Base-by-base conservation (phyloP, 2,888 invertebrate genomes). In the Luperina nickerlii region DNA sequence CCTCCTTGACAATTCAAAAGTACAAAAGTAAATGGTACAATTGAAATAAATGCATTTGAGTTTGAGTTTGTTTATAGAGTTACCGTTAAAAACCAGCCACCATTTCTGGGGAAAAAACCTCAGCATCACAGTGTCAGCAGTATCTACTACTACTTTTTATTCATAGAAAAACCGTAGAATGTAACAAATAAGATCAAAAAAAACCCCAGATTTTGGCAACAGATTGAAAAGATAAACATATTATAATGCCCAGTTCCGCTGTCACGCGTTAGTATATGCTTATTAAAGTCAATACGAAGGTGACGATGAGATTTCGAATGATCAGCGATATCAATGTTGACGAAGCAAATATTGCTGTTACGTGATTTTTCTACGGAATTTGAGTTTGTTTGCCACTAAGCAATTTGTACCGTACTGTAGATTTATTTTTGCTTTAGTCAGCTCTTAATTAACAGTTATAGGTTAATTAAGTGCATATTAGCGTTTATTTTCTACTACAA, bases 321-420 rank as follows among this genome's bases (percentile, higher is more conserved):
- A n/a, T 69, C 84, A 76, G 80, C 75, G 32, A 63, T 69, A 68
- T 68, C 72, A 71, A 79, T 84, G 75, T 83, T 79, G 65, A 73
- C 65, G 24, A 62, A 72, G 68, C 67, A 38, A 83, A 78, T 32
- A 68, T 32, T 32, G 13, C 38, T 24, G 1, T n/a, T 76, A 83
- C 84, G 83, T 83, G 83, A 63, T 84, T 73, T 78, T 84, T 80
- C 76, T 76, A 45, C 2, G 66, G 70, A 80, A 76, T 74, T 74
- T 27, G 18, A 54, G n/a, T 66, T 54, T 79, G 32, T 75, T 73
- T 76, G 62, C 20, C n/a, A 32, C 27, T 57, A n/a, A 73, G 24
- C 13, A 66, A 69, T 65, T 65, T 72, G 24, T 27, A 68, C 32
- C 8, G 20, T 27, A 11, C 48, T 38, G 27, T 20, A 18, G 24